These are phyloP conservation scores for Atractosteus spatula DNA, from an alignment of 2,113 vertebrate species.

Conservation along the genomic window DNA sequence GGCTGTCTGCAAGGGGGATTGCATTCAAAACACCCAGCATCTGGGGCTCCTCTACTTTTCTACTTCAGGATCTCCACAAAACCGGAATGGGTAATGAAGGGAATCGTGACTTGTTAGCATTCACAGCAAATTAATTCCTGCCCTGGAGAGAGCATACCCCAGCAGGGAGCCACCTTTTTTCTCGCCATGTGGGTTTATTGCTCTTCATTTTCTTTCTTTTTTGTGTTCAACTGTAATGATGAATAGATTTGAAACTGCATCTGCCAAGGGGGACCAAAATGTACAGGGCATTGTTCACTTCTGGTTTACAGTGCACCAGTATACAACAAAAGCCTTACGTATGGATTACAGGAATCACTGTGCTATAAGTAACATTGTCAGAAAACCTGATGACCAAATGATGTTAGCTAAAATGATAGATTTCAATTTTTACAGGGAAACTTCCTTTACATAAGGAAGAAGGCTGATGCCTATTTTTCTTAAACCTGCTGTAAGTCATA, in stretches of 20 bases:
- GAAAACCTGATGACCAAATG: neutral
- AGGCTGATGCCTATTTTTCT: neutral
- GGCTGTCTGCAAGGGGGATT: conserved; percentile 13
- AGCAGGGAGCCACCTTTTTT: conserved; percentile 32
- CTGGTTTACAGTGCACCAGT: neutral
- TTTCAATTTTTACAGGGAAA: neutral
- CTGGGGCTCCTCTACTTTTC: conserved; percentile 7
- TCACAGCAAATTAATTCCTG: conserved; percentile 36
- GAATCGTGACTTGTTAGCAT: conserved; percentile 51
- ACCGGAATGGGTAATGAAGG: conserved; percentile 44
- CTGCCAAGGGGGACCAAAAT: neutral
- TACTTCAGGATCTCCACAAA: conserved; percentile 10
- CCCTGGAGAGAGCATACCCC: conserved; percentile 43
- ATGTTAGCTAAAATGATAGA: neutral
- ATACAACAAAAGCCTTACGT: neutral
- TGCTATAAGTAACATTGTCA: neutral
- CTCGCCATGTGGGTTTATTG: neutral
- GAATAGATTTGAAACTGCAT: neutral
- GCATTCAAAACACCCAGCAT: conserved; percentile 11
- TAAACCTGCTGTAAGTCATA: too few relatives aligned
- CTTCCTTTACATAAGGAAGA: too few relatives aligned
- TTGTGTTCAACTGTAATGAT: neutral
- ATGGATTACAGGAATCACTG: neutral
- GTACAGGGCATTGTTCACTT: neutral
- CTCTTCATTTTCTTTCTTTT: conserved; percentile 2